phyloP scores from a whole-genome alignment of 2,888 invertebrate species.

The Ditylenchus weischeri region DNA sequence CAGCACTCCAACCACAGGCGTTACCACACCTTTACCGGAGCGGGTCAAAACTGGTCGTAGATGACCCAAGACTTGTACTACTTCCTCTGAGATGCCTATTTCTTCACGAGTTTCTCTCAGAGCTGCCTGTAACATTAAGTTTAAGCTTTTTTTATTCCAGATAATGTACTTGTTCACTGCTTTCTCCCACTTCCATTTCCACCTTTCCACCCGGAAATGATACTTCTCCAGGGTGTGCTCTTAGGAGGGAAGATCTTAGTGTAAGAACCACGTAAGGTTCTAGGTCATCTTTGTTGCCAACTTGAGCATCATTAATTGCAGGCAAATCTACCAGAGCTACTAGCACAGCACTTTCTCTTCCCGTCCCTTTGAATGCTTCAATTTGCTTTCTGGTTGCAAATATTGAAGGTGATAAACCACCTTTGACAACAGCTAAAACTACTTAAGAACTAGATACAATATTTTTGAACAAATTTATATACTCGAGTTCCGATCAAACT shows the following conservation, averaged over 20 bases:
- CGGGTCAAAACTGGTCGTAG: background rate
- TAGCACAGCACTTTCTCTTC: constrained; percentile 1
- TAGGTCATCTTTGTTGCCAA: background rate
- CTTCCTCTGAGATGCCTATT: background rate
- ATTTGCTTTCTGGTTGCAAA: no score
- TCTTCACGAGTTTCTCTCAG: constrained; percentile 13
- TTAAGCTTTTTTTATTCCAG: background rate
- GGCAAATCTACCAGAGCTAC: constrained; percentile 8
- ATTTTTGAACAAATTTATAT: no score
- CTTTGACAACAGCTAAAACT: no score
- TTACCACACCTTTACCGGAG: background rate
- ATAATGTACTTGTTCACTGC: background rate
- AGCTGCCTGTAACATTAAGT: constrained; percentile 1
- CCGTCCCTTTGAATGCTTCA: no score
- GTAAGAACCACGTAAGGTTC: constrained; percentile 6
- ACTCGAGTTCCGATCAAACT: no score
- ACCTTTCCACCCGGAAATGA: constrained; percentile 9
- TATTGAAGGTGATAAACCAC: no score
- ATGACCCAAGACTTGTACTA: constrained; percentile 1
- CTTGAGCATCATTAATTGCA: no score
- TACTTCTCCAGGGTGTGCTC: constrained; percentile 10
- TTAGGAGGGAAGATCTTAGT: background rate
- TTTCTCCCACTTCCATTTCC: constrained; percentile 2
- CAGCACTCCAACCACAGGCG: constrained; percentile 2
- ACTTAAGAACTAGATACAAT: no score